These are phyloP conservation scores for Gastrophryne carolinensis DNA, from an alignment of 2,797 vertebrate genomes.

Conservation along the genomic window DNA sequence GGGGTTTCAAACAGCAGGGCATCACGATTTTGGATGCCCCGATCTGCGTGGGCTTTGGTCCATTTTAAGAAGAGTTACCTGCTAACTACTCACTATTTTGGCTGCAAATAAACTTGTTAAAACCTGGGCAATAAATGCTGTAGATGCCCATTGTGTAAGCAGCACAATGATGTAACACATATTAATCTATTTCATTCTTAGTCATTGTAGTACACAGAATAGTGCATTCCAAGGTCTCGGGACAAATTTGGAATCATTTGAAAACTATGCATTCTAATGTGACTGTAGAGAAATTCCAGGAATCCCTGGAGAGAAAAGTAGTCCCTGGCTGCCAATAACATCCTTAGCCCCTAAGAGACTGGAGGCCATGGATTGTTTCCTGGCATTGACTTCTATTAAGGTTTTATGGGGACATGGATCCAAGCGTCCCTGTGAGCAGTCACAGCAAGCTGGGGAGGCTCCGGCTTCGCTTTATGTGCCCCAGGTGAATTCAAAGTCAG, in stretches of 20 bases:
- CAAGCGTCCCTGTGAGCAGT: constrained; percentile 1
- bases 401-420: constrained; percentile 29
- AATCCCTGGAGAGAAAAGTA: constrained; percentile 1
- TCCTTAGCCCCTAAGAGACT: neutral
- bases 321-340: neutral
- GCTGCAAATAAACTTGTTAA: too few species aligned
- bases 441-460: neutral
- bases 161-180: neutral
- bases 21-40: too few species aligned
- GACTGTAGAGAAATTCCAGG: constrained; percentile 13
- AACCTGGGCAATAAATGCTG: neutral
- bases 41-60: too few species aligned
- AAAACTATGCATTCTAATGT: neutral
- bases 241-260: constrained; percentile 2
- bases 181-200: neutral
- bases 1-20: too few species aligned
- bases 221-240: neutral
- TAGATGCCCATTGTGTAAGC: neutral
- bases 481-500: neutral
- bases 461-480: neutral
- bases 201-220: neutral
- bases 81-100: too few species aligned
- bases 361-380: neutral
- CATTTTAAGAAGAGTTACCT: too few species aligned
- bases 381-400: constrained; percentile 19